Conservation (phyloP, 2,888 invertebrate species). For the Bimastos eiseni region DNA sequence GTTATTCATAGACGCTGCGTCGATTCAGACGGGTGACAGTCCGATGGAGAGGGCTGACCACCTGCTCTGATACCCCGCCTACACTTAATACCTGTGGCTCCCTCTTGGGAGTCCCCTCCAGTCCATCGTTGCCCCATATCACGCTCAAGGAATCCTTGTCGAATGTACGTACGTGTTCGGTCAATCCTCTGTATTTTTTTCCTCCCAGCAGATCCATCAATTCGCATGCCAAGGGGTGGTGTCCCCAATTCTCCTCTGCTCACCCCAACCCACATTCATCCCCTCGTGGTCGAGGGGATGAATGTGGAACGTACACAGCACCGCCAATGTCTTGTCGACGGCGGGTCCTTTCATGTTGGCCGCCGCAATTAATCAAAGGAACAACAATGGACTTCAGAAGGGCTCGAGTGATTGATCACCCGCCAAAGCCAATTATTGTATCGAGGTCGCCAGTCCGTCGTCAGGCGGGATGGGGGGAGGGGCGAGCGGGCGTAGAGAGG, state of each 20-base stretch:
- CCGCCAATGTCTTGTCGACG: neutral
- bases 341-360: neutral
- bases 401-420: neutral
- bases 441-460: neutral
- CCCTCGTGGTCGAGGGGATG: too few relatives aligned
- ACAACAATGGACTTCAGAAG: neutral
- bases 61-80: too few relatives aligned
- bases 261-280: neutral
- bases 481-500: neutral
- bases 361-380: neutral
- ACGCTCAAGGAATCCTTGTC: neutral
- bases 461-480: neutral
- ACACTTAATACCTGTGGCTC: too few relatives aligned
- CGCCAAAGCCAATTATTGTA: conserved; percentile 1
- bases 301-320: neutral
- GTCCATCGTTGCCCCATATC: neutral
- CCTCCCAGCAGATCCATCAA: neutral
- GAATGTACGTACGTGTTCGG: neutral
- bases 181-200: neutral
- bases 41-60: too few relatives aligned
- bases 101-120: neutral
- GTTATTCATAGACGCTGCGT: too few relatives aligned
- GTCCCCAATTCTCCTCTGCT: neutral
- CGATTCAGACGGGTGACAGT: too few relatives aligned
- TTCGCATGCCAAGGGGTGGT: neutral